Conservation (phyloP, 2,888 invertebrate genomes). For the Pseudococcus viburni region DNA sequence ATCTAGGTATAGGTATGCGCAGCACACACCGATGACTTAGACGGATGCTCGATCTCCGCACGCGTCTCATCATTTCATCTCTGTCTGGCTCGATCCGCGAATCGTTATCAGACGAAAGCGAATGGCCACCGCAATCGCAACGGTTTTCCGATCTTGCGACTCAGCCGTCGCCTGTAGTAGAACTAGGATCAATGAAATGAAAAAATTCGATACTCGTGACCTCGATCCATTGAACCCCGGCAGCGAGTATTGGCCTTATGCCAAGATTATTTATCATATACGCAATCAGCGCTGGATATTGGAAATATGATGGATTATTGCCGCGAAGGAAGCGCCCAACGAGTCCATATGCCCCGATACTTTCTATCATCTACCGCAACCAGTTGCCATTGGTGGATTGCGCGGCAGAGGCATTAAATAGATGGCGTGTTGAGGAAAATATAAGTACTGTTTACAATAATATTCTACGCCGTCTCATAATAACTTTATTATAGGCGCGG, state of each 20-base stretch:
- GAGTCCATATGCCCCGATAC: background rate
- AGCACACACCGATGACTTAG: background rate
- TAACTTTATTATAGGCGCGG: background rate
- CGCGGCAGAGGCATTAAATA: background rate
- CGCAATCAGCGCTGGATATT: background rate
- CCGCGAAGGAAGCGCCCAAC: background rate
- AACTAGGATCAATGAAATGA: constrained; percentile 2
- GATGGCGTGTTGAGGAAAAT: background rate
- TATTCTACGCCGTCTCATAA: background rate
- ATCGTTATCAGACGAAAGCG: constrained; percentile 1
- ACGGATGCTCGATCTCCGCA: background rate
- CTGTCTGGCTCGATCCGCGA: background rate
- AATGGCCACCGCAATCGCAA: background rate
- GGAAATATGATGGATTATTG: background rate
- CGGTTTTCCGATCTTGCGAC: background rate
- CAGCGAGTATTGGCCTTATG: background rate
- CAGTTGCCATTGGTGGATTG: background rate
- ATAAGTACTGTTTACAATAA: background rate
- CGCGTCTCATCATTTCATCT: background rate
- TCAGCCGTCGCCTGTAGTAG: background rate
- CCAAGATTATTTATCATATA: background rate
- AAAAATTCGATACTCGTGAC: constrained; percentile 10
- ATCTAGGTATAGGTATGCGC: background rate
- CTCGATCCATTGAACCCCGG: constrained; percentile 9
- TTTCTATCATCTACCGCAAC: background rate